Evolutionary conservation across 2,113 vertebrate species (phyloP).

Genomic region (Nannospalax galili): DNA sequence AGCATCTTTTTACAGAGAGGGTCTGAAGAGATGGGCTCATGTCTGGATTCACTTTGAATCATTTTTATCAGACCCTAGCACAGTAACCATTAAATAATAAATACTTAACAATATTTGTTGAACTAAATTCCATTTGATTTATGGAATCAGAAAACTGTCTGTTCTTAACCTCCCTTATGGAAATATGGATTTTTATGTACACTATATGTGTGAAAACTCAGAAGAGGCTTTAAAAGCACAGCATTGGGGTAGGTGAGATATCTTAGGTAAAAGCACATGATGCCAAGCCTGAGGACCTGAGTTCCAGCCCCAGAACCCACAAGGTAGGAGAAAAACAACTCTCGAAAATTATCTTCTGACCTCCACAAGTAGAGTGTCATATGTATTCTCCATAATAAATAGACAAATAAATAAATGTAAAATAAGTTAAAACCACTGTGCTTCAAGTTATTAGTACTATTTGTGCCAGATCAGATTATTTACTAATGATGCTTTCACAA

Average conservation of each 20-base stretch:
- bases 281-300: background rate
- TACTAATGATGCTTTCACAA: background rate
- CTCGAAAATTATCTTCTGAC: background rate
- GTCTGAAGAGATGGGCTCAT: background rate
- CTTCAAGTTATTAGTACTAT: background rate
- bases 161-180: background rate
- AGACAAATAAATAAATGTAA: background rate
- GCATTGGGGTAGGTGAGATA: background rate
- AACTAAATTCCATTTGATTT: slow-evolving; percentile 29
- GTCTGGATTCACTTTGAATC: background rate
- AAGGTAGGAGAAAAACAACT: too few species aligned
- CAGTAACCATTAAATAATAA: background rate
- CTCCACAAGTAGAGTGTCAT: background rate
- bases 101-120: slow-evolving; percentile 24
- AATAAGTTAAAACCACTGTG: background rate
- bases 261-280: background rate
- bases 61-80: background rate
- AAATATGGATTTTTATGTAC: slow-evolving; percentile 4
- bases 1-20: background rate
- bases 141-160: background rate
- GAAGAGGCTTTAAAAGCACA: background rate
- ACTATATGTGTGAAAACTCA: background rate
- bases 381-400: background rate
- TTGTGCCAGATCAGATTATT: background rate
- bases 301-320: too few species aligned